Percentiles rank a stretch among this genome's conserved stretches.
These are phyloP conservation scores for Trialeurodes vaporariorum DNA, from an alignment of 1,140 invertebrate genomes.

Conservation along the genomic window DNA sequence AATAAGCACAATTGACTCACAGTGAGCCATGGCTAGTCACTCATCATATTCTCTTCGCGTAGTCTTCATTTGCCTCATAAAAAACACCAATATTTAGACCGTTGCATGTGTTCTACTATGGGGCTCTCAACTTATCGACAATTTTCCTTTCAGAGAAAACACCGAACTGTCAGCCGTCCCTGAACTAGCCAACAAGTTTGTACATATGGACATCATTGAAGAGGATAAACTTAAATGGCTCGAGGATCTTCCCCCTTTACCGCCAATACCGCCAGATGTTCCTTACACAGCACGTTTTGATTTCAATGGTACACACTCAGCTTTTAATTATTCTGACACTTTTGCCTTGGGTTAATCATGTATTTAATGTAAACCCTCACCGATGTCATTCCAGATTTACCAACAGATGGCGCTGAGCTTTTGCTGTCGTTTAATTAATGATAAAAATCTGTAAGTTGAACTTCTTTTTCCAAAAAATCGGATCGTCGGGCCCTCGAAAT, in stretches of 20 bases:
- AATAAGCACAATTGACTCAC: not conserved
- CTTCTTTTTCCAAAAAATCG: too few relatives aligned
- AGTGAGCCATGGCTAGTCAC: not conserved
- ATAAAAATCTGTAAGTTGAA: too few relatives aligned
- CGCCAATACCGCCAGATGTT: constrained; percentile 34
- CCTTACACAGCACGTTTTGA: constrained; percentile 58
- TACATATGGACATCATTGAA: constrained; percentile 71
- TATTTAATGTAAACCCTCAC: too few relatives aligned
- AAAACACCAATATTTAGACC: too few relatives aligned
- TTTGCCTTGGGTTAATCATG: too few relatives aligned
- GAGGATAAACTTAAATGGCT: constrained; percentile 78
- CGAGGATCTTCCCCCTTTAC: constrained; percentile 42
- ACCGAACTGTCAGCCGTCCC: constrained; percentile 27
- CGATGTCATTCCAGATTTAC: too few relatives aligned
- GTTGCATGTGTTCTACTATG: too few relatives aligned
- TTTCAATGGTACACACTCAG: constrained; percentile 46
- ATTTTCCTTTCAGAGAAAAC: not conserved
- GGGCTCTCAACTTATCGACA: not conserved
- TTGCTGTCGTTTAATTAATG: too few relatives aligned
- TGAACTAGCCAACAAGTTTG: constrained; percentile 51
- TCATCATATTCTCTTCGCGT: not conserved
- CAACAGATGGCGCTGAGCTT: too few relatives aligned
- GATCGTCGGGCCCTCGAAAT: too few relatives aligned
- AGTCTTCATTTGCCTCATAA: too few relatives aligned
- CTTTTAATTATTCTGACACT: too few relatives aligned